phyloP scores from a whole-genome alignment of 2,797 vertebrate genomes.

The Glossophaga mutica region DNA sequence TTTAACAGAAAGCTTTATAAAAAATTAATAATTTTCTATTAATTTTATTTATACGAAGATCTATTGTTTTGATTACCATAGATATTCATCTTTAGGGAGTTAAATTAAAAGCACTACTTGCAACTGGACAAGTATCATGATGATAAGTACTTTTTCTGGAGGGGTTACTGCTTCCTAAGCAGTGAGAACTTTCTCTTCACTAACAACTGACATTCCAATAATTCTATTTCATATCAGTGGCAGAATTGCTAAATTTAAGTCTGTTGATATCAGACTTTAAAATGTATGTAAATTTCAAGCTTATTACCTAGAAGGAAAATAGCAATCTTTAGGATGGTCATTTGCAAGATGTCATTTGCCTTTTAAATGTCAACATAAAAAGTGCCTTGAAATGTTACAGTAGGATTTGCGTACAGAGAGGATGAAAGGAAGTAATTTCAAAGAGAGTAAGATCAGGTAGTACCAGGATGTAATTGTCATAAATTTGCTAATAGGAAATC shows the following conservation, averaged over 20 bases:
- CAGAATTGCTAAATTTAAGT: not conserved
- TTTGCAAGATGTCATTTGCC: too few species aligned
- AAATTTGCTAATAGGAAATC: not conserved
- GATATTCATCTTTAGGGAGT: not conserved
- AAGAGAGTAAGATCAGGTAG: not conserved
- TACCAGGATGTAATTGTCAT: not conserved
- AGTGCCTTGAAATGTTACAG: not conserved
- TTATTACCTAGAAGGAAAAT: not conserved
- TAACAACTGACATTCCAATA: not conserved
- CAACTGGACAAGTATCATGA: not conserved
- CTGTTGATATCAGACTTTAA: not conserved
- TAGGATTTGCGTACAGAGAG: not conserved
- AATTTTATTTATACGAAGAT: not conserved
- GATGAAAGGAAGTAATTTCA: not conserved
- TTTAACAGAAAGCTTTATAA: not conserved
- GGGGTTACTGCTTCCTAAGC: not conserved
- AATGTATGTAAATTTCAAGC: not conserved
- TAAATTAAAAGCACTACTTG: not conserved
- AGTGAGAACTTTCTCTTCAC: not conserved
- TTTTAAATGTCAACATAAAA: conserved; percentile 15
- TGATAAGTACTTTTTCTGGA: not conserved
- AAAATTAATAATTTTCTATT: not conserved
- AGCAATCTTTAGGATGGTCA: not conserved
- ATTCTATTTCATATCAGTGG: not conserved
- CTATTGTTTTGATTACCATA: not conserved